Evolutionary conservation across 1,140 invertebrate species (phyloP), one percentile per base, ranked within the genome.

Genomic region (Hyphantria cunea): DNA sequence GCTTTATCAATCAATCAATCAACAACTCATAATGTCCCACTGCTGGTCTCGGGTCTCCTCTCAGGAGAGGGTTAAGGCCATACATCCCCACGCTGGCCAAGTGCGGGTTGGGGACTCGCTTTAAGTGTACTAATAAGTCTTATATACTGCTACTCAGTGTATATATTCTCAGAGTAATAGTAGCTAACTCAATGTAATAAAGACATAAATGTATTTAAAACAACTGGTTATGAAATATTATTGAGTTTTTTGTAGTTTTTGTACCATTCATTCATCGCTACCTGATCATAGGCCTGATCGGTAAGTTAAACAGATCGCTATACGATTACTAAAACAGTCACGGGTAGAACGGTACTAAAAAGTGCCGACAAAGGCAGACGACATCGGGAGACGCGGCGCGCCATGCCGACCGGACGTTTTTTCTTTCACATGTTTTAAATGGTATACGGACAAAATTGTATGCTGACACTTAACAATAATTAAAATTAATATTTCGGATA

Each of bases 271-370:
- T 76, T 74, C 78, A 76, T 75, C 52, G 81, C 83, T 86, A 86
- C 83, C 80, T 84, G 80, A 74, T 76, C 69, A 39, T 65, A 64
- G 65, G 65, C 64, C 66, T 68, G 58, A 56, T 71, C 66, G 66
- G 70, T 68, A 72, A 70, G 51, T 68, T 67, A 66, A 76, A 78
- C 76, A 70, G 80, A 72, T 72, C 65, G 58, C 52, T 83, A 77
- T 80, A 71, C 69, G 69, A 82, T 84, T 86, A 86, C 82, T 84
- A 84, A 86, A 86, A 82, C 78, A 80, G 82, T 86, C 82, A 86
- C 80, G 80, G 75, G 63, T 70, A 65, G 17, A 25, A 1, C 17
- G 17, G 17, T 25, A 5, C 2, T 61, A 84, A 86, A 86, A 86
- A 86, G 72, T 70, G 77, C 84, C 84, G 84, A 82, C 84, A 86